Evolutionary conservation across 2,113 vertebrate genomes (phyloP).

Genomic region (Nymphicus hollandicus): DNA sequence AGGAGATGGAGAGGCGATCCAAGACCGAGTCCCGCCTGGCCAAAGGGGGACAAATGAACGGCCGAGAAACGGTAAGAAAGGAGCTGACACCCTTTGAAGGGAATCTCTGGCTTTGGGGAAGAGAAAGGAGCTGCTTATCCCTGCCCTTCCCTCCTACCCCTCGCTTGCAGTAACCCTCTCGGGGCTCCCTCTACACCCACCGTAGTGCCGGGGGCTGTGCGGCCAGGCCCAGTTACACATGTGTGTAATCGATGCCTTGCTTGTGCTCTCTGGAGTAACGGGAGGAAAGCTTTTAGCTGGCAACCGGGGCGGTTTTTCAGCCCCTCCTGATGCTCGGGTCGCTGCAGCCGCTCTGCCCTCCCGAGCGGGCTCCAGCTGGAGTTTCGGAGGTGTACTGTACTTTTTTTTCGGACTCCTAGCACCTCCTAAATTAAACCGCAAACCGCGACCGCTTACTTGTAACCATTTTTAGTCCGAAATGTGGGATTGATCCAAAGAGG

Average conservation of each 20-base stretch:
- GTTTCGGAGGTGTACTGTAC: not conserved
- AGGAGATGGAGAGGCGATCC: constrained; percentile 98
- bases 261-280: not conserved
- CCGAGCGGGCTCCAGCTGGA: not conserved
- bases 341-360: not conserved
- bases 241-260: not conserved
- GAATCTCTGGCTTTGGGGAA: not conserved
- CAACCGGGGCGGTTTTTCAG: not conserved
- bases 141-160: not conserved
- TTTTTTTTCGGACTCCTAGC: not conserved
- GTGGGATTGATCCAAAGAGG: not conserved
- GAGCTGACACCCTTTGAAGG: not conserved
- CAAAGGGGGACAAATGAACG: constrained; percentile 95
- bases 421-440: constrained; percentile 14
- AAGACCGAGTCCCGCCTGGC: constrained; percentile 93
- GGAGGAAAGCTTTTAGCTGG: not conserved
- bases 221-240: not conserved
- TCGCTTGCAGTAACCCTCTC: not conserved
- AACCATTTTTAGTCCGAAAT: not conserved
- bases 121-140: not conserved
- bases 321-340: not conserved
- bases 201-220: not conserved
- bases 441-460: not conserved
- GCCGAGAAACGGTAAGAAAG: constrained; percentile 92
- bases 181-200: not conserved